Conservation (phyloP, 1,140 invertebrate species). For the Lordiphosa stackelbergi region DNA sequence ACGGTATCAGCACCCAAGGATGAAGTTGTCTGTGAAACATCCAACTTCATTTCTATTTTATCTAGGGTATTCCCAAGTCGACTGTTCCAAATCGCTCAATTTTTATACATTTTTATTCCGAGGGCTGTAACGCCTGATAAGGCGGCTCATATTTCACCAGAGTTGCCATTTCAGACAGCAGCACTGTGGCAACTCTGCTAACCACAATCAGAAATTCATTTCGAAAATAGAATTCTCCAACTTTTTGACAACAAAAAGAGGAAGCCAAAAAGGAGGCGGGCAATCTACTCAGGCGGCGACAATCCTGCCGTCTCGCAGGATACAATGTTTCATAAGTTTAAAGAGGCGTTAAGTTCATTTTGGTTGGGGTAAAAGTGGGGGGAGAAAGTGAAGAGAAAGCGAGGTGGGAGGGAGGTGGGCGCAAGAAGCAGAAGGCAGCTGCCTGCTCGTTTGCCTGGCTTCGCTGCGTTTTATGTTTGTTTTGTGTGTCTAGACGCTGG, state of each 20-base stretch:
- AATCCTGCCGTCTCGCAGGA: constrained; percentile 35
- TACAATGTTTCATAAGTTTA: constrained; percentile 66
- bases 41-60: background rate
- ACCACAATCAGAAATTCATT: constrained; percentile 42
- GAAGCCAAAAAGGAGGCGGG: background rate
- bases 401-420: background rate
- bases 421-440: constrained; percentile 5
- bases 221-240: constrained; percentile 36
- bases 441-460: constrained; percentile 19
- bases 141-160: constrained; percentile 4
- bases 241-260: constrained; percentile 20
- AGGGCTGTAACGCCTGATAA: constrained; percentile 5
- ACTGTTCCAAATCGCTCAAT: background rate
- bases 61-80: background rate
- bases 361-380: constrained; percentile 1
- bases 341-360: constrained; percentile 71
- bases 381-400: too few species aligned
- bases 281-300: constrained; percentile 5
- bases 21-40: too few species aligned
- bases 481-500: constrained; percentile 63
- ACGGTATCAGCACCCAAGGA: too few species aligned
- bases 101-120: background rate
- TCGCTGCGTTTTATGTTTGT: constrained; percentile 61
- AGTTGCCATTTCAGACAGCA: constrained; percentile 38
- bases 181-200: constrained; percentile 19